Evolutionary conservation across 2,888 invertebrate genomes (phyloP).

Genomic region (Prosopocoilus inquinatus): DNA sequence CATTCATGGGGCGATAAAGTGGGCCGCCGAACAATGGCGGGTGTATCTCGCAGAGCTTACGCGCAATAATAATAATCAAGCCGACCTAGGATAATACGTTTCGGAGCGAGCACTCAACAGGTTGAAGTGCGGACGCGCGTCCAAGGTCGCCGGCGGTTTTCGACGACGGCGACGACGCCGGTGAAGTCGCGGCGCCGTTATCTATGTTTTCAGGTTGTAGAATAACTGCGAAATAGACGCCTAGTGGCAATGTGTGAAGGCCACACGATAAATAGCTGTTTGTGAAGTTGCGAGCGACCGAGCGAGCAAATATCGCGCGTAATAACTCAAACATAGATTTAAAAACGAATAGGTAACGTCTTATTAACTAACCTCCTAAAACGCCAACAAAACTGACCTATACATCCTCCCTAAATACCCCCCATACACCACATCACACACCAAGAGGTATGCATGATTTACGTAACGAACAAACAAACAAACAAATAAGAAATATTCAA

Average conservation of each 20-base stretch:
- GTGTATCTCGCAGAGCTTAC: too few species aligned
- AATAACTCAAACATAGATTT: constrained; percentile 1
- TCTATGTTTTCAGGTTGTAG: constrained; percentile 29
- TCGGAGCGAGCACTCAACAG: constrained; percentile 21
- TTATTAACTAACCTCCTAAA: too few species aligned
- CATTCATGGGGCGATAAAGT: too few species aligned
- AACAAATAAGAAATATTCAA: neutral
- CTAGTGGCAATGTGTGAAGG: constrained; percentile 29
- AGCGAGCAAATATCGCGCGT: constrained; percentile 13
- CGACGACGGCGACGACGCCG: constrained; percentile 19
- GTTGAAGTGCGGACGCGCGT: constrained; percentile 18
- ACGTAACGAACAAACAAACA: too few species aligned
- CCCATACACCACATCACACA: neutral
- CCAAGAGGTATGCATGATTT: neutral
- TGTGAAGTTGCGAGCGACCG: constrained; percentile 12
- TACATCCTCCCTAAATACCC: too few species aligned
- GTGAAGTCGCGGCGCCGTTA: constrained; percentile 13
- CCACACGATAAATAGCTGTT: constrained; percentile 28
- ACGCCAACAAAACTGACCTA: too few species aligned
- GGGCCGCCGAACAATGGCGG: too few species aligned
- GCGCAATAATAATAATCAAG: too few species aligned
- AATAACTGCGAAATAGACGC: constrained; percentile 23
- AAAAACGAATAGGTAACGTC: constrained; percentile 1
- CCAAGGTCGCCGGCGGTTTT: constrained; percentile 18
- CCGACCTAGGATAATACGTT: constrained; percentile 21